Percentiles rank a stretch among this genome's conserved stretches.
Evolutionary conservation across 2,113 vertebrate genomes (phyloP).

Genomic region (Chionis minor): DNA sequence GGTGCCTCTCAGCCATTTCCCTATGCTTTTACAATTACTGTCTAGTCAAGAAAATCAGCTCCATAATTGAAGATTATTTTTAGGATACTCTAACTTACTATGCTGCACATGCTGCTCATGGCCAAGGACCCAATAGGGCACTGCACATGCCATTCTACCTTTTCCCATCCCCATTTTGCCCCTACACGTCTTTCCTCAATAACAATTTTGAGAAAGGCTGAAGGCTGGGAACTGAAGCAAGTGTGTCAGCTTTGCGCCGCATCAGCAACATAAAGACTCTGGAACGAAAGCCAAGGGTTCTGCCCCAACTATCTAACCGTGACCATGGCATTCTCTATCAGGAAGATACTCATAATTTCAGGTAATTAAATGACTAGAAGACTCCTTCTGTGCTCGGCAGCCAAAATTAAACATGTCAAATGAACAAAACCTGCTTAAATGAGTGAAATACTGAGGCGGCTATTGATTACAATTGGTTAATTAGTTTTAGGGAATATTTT

Average conservation of each 20-base stretch:
- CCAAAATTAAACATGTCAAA: slow-evolving; percentile 23
- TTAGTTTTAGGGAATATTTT: slow-evolving; percentile 31
- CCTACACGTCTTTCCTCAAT: not conserved
- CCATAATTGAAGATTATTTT: not conserved
- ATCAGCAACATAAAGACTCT: not conserved
- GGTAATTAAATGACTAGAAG: slow-evolving; percentile 46
- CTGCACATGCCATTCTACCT: fast-evolving
- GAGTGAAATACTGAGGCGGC: not conserved
- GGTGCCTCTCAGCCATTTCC: not conserved
- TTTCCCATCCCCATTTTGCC: not conserved
- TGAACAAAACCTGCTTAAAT: slow-evolving; percentile 32
- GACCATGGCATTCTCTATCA: not conserved
- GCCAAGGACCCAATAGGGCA: not conserved
- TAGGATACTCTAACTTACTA: not conserved
- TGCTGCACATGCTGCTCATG: not conserved
- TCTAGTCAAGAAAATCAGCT: not conserved
- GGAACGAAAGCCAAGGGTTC: slow-evolving; percentile 15
- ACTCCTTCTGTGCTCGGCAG: slow-evolving; percentile 21
- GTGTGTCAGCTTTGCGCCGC: not conserved
- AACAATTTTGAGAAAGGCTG: not conserved
- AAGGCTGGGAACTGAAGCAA: not conserved
- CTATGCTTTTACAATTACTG: not conserved
- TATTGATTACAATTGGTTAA: slow-evolving; percentile 26
- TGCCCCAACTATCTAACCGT: not conserved
- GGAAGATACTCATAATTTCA: slow-evolving; percentile 41